Evolutionary conservation across 2,797 vertebrate species (phyloP), one percentile per base, ranked within the genome.

Genomic region (Bufotes viridis): DNA sequence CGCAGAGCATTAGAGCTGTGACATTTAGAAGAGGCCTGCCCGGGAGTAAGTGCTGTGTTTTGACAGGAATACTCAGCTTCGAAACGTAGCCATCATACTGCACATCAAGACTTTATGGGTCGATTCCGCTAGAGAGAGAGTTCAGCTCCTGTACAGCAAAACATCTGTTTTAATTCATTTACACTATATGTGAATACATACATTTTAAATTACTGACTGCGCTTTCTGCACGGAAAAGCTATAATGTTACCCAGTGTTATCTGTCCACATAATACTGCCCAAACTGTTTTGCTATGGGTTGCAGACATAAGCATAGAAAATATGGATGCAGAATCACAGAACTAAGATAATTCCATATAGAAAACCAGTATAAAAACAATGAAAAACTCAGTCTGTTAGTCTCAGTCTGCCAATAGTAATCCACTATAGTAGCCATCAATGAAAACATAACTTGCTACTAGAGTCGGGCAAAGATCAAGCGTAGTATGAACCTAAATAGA

Each of bases 1-100:
- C 13, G 75, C 75, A 15, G 75, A 55, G 75, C 75, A 3, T 55
- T 15, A 78, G 75, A 55, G 75, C 75, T 78, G 51, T 78, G 75
- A 78, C 75, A 78, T 78, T 78, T 78, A 55, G 75, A 78, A 78
- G 75, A 78, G 55, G 49, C 22, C 51, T 78, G 49, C 51, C 75
- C 17, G 75, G 51, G 75, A 78, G 51, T 78, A 78, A 78, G 51
- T 78, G 55, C 51, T 53, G 49, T 55, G 75, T 55, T 78, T 78
- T 78, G 75, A 78, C 75, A 78, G 49, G 12, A 53, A 53, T 78
- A 53, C 75, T 78, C 75, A 55, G 75, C 51, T 78, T 78, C 49
- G 22, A 78, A 78, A 49, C 11, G 12, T 22, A 55, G 75, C 75
- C 75, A 26, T 78, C 49, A 53, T 76, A 49, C 49, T 51, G 42